These are phyloP conservation scores for Nycticebus coucang DNA, from an alignment of 2,113 vertebrate species.

Conservation along the genomic window DNA sequence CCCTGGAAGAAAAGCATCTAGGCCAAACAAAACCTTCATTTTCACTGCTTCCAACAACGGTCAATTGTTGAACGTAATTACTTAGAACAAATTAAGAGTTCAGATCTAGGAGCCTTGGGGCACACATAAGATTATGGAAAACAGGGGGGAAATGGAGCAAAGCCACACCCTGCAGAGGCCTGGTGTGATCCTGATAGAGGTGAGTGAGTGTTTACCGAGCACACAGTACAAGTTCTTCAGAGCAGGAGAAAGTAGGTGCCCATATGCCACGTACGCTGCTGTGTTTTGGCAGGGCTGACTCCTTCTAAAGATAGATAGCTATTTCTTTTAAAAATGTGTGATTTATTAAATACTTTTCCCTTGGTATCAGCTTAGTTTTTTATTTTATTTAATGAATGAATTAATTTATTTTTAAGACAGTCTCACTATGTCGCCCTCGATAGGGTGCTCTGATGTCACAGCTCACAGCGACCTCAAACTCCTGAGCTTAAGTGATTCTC, in stretches of 20 bases:
- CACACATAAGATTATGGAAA: constrained; percentile 67
- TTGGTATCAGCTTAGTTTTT: constrained; percentile 40
- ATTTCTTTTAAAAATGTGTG: not conserved
- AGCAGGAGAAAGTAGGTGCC: not conserved
- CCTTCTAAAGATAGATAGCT: not conserved
- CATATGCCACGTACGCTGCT: too few relatives aligned
- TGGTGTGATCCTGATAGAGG: constrained; percentile 36
- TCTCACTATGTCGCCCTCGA: too few relatives aligned
- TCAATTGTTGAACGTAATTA: constrained; percentile 80
- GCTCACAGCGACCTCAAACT: too few relatives aligned
- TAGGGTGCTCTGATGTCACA: too few relatives aligned
- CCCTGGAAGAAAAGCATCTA: constrained; percentile 78
- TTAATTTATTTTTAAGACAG: too few relatives aligned
- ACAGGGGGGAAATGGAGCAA: not conserved
- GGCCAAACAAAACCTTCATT: constrained; percentile 81
- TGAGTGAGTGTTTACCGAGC: not conserved
- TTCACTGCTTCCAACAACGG: constrained; percentile 76
- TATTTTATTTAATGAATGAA: not conserved
- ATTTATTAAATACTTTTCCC: constrained; percentile 31
- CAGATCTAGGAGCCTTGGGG: constrained; percentile 74
- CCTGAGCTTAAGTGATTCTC: too few relatives aligned
- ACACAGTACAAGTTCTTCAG: not conserved
- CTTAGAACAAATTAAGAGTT: constrained; percentile 78
- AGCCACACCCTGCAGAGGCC: not conserved
- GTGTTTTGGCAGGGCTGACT: not conserved